Evolutionary conservation across 2,797 vertebrate species (phyloP), one percentile per base, ranked within the genome.

Genomic region (Melanotaenia parkinsoni): DNA sequence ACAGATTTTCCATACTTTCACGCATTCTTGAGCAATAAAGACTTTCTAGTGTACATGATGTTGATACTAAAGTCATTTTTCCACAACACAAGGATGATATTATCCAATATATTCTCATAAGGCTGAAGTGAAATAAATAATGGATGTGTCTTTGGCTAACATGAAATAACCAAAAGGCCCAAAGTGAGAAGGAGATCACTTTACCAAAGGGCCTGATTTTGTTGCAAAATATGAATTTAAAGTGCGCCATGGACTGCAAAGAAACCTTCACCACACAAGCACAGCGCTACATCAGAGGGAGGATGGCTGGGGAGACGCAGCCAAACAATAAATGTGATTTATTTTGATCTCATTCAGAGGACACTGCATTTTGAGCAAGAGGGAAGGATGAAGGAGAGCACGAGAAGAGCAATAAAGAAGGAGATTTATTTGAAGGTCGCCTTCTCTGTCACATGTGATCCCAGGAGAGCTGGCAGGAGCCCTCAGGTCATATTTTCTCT

Each of bases 401-500:
- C 65, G 77, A 83, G 81, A 73, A 66, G 79, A 84, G 86, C 86
- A 89, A 93, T 95, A 94, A 94, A 93, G 77, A 65, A 28, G 66
- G 54, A 86, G 93, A 94, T 95, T 95, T 95, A 94, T 94, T 81
- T 43, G 82, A 83, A 88, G 86, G 89, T 87, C 85, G 82, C 72
- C 86, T 90, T 85, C 64, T 86, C 88, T 92, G 93, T 92, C 92
- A 92, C 86, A 84, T 74, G 72, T 82, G 88, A 88, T 93, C 92
- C 88, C 79, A 76, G 57, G 81, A 86, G 92, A 84, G 84, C 67
- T 84, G 88, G 77, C 87, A 91, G 86, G 73, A 89, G 80, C 85
- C 88, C 88, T 83, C 73, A 70, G 92, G 92, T 94, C 93, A 87
- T 94, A 94, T 94, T 93, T 94, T 92, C 91, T 89, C 83, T 54